Evolutionary conservation across 2,888 invertebrate species (phyloP), one percentile per base, ranked within the genome.

Genomic region (Nomada lathburiana): DNA sequence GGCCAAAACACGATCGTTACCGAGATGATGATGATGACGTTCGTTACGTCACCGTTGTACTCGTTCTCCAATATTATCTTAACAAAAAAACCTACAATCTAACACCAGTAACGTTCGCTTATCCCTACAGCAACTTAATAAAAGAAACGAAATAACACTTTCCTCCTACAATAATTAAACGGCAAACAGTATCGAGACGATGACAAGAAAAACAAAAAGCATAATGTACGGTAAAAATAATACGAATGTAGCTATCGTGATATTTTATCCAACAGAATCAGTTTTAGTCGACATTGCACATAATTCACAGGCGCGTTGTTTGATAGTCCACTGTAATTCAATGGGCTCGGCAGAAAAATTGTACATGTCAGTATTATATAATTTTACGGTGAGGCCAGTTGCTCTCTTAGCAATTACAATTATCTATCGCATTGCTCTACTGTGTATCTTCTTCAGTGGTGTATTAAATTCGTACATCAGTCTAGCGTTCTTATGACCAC

Each of bases 211-310:
- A 36, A 7, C 36, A 5, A 7, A 36, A 7, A 36, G 7, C 36
- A 1, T 36, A 36, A 36, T 36, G 36, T 36, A 7, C 36, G 36
- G 7, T 0, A 36, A 36, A 36, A 36, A 36, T 36, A 36, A 36
- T 36, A 36, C 36, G 36, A 36, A 36, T 0, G 29, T 9, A 18
- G 16, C 13, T 1, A 57, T 59, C 23, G 11, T 23, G 16, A 70
- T 5, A 36, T 60, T 60, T 3, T 5, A 2, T 36, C 16, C 16
- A 29, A 0, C n/a, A 2, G 55, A 67, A 36, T 71, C n/a, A 42
- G 62, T 36, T 77, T 80, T 50, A 10, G 55, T 65, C 11, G 42
- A 71, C 71, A 13, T 55, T 36, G 78, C 42, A 59, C 64, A 11
- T 13, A 20, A 29, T 20, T 7, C 5, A 13, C 13, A 13, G 5